Percentiles rank a stretch among this genome's conserved stretches.
Evolutionary conservation across 2,888 invertebrate genomes (phyloP).

Genomic region (Drosophila maculinotata): DNA sequence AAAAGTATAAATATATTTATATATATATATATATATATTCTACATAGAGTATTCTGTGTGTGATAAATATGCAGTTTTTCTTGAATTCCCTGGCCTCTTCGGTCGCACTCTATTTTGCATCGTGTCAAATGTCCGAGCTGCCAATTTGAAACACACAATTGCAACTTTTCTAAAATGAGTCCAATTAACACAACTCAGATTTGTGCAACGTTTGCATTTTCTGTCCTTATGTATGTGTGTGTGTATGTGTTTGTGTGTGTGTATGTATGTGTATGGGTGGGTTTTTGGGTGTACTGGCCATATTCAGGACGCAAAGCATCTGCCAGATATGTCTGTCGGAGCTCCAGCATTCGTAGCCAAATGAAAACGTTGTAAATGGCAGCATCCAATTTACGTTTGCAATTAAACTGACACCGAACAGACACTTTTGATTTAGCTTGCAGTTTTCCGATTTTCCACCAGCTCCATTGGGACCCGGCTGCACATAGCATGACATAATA

Average conservation of each 20-base stretch:
- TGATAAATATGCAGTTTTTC: neutral
- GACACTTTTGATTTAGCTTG: slow-evolving; percentile 81
- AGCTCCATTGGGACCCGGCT: slow-evolving; percentile 11
- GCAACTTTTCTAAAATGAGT: slow-evolving; percentile 73
- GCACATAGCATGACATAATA: slow-evolving; percentile 51
- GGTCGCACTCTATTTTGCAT: slow-evolving; percentile 30
- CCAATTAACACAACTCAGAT: slow-evolving; percentile 76
- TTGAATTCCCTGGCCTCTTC: neutral
- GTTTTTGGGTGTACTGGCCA: slow-evolving; percentile 18
- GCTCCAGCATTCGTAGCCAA: slow-evolving; percentile 60
- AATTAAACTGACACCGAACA: slow-evolving; percentile 83
- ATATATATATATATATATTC: neutral
- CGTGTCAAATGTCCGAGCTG: slow-evolving; percentile 61
- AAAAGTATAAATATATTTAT: neutral
- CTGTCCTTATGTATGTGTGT: neutral
- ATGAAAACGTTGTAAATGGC: slow-evolving; percentile 78
- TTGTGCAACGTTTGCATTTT: slow-evolving; percentile 76
- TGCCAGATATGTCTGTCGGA: slow-evolving; percentile 68
- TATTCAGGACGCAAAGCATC: slow-evolving; percentile 30
- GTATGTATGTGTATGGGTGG: neutral
- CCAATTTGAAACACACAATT: slow-evolving; percentile 69
- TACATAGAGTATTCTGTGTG: neutral
- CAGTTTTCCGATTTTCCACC: slow-evolving; percentile 16
- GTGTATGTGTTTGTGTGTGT: slow-evolving; percentile 8
- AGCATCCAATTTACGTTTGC: slow-evolving; percentile 83